These are phyloP conservation scores for Lamprologus ornatipinnis DNA, from an alignment of 2,113 vertebrate genomes.

Conservation along the genomic window DNA sequence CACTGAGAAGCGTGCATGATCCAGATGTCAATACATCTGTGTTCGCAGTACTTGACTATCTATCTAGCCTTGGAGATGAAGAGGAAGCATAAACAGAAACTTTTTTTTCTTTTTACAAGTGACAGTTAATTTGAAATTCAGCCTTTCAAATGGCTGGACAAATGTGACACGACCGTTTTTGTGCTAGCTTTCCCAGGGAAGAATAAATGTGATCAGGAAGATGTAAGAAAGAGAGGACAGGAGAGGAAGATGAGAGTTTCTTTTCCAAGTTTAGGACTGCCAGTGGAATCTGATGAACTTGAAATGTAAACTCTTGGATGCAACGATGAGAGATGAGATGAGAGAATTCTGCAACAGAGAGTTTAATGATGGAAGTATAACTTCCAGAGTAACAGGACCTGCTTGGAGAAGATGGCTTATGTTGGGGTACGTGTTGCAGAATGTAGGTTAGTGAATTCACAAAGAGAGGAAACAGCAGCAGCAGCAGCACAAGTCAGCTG, in stretches of 20 bases:
- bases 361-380: not conserved
- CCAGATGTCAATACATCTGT: not conserved
- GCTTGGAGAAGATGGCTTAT: not conserved
- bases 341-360: not conserved
- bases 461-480: not conserved
- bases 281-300: not conserved
- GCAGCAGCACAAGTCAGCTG: not conserved
- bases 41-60: not conserved
- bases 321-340: not conserved
- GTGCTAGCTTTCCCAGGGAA: not conserved
- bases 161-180: rapidly evolving
- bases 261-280: not conserved
- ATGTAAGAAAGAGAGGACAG: not conserved
- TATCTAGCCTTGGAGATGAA: not conserved
- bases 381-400: not conserved
- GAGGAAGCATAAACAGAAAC: not conserved
- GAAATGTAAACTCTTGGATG: not conserved
- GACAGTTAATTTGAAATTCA: not conserved
- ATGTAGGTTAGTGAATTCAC: not conserved
- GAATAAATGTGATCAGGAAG: not conserved
- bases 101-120: not conserved
- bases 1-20: not conserved
- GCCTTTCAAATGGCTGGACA: not conserved
- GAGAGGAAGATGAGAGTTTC: not conserved
- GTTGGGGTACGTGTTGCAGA: not conserved